Conservation (phyloP, 2,797 vertebrate genomes). For the Coilia nasus region DNA sequence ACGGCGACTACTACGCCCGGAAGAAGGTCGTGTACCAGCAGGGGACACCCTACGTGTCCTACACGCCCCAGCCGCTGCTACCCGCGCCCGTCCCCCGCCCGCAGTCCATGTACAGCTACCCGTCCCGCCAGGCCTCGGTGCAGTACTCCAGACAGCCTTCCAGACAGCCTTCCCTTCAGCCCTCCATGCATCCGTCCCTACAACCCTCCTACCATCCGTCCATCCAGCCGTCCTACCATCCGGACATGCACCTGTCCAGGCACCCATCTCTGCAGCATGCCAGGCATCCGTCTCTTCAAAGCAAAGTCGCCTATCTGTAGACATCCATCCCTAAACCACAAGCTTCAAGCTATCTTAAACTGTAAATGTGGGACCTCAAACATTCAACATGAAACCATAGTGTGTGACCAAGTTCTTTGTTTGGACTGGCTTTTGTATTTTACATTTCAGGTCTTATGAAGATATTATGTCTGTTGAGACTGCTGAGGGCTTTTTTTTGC, state of each 20-base stretch:
- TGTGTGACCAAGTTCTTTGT: too few species aligned
- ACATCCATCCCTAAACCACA: slow-evolving; percentile 4
- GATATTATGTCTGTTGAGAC: too few species aligned
- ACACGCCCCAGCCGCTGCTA: slow-evolving; percentile 64
- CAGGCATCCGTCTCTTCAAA: slow-evolving; percentile 70
- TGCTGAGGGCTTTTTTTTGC: too few species aligned
- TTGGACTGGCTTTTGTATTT: neutral
- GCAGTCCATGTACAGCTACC: slow-evolving; percentile 41
- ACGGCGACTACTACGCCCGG: slow-evolving; percentile 55
- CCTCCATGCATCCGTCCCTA: slow-evolving; percentile 56
- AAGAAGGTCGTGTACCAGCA: slow-evolving; percentile 48
- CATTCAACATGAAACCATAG: neutral
- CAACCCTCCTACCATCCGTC: slow-evolving; percentile 58
- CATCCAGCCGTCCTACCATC: slow-evolving; percentile 46
- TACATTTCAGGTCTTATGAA: neutral
- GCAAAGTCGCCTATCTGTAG: slow-evolving; percentile 76
- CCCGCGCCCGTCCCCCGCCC: slow-evolving; percentile 57
- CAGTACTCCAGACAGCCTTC: slow-evolving; percentile 54
- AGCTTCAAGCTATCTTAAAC: neutral
- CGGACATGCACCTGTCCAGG: slow-evolving; percentile 25
- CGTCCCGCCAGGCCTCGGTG: slow-evolving; percentile 50
- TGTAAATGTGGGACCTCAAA: neutral
- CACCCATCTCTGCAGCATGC: slow-evolving; percentile 61
- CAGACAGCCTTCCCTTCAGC: neutral
- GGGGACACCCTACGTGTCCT: slow-evolving; percentile 62